A percentile compares a stretch with the other conserved stretches of the same genome.
Evolutionary conservation across 2,113 vertebrate species (phyloP).

Genomic region (Hiodon alosoides): DNA sequence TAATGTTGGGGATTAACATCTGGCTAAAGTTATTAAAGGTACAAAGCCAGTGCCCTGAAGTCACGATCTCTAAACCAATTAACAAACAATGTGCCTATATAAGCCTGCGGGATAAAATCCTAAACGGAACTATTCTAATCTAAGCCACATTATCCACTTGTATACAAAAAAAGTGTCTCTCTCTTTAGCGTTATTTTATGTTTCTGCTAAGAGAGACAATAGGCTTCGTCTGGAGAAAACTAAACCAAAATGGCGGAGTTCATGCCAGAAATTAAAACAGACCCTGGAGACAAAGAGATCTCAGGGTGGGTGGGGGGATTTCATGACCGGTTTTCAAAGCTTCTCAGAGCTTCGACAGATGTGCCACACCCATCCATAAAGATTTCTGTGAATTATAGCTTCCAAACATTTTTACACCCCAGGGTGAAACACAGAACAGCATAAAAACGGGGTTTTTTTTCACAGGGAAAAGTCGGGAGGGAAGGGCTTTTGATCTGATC

Average conservation of each 20-base stretch:
- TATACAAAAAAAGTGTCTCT: too few species aligned
- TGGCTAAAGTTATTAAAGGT: neutral
- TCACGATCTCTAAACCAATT: too few species aligned
- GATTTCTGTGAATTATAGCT: neutral
- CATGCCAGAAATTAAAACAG: slow-evolving; percentile 7
- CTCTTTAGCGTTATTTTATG: too few species aligned
- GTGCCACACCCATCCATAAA: neutral
- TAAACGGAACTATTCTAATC: too few species aligned
- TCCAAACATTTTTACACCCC: neutral
- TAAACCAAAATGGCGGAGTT: neutral
- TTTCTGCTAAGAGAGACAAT: too few species aligned
- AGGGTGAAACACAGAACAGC: neutral
- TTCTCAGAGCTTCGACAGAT: neutral
- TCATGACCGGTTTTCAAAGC: neutral
- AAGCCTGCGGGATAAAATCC: too few species aligned
- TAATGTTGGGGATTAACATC: neutral
- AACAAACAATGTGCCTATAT: too few species aligned
- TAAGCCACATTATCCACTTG: too few species aligned
- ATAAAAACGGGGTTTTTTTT: neutral
- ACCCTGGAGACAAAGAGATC: neutral
- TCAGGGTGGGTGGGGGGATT: neutral
- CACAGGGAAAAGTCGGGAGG: neutral
- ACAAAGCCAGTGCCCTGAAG: neutral
- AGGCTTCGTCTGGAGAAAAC: too few species aligned
- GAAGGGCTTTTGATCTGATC: neutral